These are phyloP conservation scores for Sarcophaga carnaria DNA, from an alignment of 2,888 invertebrate genomes.

Conservation along the genomic window DNA sequence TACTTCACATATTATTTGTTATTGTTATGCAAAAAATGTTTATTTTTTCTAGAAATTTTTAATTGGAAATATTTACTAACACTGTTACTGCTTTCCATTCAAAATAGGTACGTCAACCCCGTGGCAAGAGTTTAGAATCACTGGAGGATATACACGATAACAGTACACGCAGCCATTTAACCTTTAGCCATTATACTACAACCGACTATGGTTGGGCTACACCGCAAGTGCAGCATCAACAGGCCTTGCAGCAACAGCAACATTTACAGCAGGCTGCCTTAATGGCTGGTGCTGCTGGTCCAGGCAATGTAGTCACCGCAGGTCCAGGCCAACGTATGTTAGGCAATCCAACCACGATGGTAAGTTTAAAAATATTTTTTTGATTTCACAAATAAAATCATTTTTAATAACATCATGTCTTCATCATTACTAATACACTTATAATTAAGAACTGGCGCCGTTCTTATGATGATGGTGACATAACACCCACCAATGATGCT, in stretches of 20 bases:
- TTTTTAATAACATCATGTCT: neutral
- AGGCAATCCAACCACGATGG: slow-evolving; percentile 79
- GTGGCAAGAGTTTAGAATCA: slow-evolving; percentile 93
- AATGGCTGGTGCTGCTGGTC: slow-evolving; percentile 67
- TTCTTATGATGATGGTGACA: slow-evolving; percentile 94
- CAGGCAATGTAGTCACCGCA: slow-evolving; percentile 68
- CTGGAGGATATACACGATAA: slow-evolving; percentile 90
- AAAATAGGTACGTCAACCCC: slow-evolving; percentile 88
- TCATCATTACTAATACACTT: slow-evolving; percentile 7
- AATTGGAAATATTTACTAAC: slow-evolving; percentile 12
- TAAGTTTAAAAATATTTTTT: slow-evolving; percentile 56
- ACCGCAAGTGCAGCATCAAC: slow-evolving; percentile 73
- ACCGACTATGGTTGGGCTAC: slow-evolving; percentile 81
- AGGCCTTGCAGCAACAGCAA: slow-evolving; percentile 72
- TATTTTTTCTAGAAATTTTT: neutral
- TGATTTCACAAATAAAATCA: neutral
- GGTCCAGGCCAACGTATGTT: slow-evolving; percentile 73
- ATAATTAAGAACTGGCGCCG: slow-evolving; percentile 84
- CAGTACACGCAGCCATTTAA: slow-evolving; percentile 82
- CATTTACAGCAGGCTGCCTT: slow-evolving; percentile 71
- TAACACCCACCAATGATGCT: slow-evolving; percentile 92
- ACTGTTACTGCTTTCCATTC: neutral
- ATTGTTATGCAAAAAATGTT: neutral
- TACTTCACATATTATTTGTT: neutral
- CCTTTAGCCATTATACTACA: slow-evolving; percentile 82